Conservation (phyloP, 2,797 vertebrate species). For the Xiphorhynchus erythropygius region DNA sequence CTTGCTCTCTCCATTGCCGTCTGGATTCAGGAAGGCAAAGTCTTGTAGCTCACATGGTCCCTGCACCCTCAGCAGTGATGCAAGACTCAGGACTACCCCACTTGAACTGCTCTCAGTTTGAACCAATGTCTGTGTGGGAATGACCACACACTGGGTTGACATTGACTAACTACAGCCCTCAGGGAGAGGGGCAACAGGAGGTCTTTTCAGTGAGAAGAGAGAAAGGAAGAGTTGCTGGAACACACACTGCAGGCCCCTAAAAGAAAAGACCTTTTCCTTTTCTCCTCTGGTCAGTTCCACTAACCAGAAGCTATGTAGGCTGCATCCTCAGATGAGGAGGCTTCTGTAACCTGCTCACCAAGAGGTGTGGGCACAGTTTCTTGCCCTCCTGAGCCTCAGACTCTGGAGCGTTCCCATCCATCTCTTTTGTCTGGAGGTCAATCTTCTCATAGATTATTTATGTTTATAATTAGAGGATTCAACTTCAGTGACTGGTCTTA, state of each 20-base stretch:
- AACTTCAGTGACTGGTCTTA: neutral
- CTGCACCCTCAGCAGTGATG: neutral
- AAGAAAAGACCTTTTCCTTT: neutral
- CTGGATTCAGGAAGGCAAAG: neutral
- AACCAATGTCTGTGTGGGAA: neutral
- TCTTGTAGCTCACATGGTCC: neutral
- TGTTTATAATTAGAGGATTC: constrained; percentile 28
- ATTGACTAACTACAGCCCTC: neutral
- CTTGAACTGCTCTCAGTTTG: neutral
- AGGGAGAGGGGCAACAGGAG: fast-evolving
- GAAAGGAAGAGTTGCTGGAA: neutral
- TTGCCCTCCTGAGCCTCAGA: neutral
- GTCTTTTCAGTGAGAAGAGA: neutral
- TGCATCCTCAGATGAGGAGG: neutral
- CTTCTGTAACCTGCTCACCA: neutral
- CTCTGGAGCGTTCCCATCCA: neutral
- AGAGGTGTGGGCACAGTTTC: neutral
- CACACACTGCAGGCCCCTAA: neutral
- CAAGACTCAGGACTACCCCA: fast-evolving
- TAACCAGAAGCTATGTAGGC: neutral
- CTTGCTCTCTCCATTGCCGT: neutral
- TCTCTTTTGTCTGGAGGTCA: constrained; percentile 21
- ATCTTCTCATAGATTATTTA: constrained; percentile 19
- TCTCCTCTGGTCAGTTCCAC: neutral
- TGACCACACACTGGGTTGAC: neutral